These are phyloP conservation scores for Trogon surrucura DNA, from an alignment of 2,113 vertebrate species.

Conservation along the genomic window DNA sequence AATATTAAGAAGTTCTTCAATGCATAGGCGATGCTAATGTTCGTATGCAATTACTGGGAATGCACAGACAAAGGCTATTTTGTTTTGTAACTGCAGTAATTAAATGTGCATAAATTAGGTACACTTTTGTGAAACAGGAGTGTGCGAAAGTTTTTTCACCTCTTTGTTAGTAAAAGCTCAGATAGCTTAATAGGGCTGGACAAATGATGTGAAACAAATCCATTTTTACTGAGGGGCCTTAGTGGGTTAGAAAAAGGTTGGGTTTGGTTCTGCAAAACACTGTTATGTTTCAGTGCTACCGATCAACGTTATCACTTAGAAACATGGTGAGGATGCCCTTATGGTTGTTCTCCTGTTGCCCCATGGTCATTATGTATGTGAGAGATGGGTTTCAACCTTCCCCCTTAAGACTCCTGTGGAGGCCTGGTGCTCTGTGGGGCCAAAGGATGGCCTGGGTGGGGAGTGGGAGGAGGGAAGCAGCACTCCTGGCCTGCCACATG, in stretches of 20 bases:
- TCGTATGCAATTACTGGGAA: background rate
- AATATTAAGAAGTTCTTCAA: slow-evolving; percentile 34
- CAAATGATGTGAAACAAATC: background rate
- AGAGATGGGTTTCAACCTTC: background rate
- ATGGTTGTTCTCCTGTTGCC: background rate
- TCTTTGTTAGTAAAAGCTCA: background rate
- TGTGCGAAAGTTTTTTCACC: background rate
- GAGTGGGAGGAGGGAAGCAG: background rate
- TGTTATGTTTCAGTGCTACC: background rate
- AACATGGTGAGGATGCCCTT: rapidly evolving
- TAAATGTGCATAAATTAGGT: background rate
- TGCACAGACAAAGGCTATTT: slow-evolving; percentile 7
- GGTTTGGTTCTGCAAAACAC: background rate
- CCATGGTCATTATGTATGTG: rapidly evolving
- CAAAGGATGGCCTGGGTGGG: background rate
- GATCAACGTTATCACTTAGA: rapidly evolving
- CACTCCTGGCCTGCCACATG: background rate
- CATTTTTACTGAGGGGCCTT: background rate
- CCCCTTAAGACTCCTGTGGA: rapidly evolving
- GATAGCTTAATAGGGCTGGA: background rate
- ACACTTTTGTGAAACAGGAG: background rate
- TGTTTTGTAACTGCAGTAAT: slow-evolving; percentile 19
- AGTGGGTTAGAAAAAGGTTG: background rate
- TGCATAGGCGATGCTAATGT: slow-evolving; percentile 18
- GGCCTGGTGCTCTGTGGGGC: rapidly evolving